These are phyloP conservation scores for Drosophila simulans DNA, from an alignment of 1,140 invertebrate genomes.

Conservation along the genomic window DNA sequence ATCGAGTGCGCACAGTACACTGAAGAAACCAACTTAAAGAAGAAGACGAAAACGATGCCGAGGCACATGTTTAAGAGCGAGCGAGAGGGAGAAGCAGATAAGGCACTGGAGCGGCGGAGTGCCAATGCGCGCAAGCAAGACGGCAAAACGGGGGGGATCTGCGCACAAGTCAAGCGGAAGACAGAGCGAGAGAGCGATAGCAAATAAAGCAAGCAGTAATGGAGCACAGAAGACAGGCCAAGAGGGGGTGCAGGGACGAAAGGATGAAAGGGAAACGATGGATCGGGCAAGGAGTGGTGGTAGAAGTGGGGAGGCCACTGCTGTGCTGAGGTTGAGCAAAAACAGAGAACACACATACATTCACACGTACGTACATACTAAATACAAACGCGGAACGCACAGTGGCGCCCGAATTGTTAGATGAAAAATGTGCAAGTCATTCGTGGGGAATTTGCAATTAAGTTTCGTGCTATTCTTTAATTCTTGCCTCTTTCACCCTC, in stretches of 20 bases:
- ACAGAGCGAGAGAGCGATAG: constrained; percentile 8
- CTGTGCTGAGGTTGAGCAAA: constrained; percentile 42
- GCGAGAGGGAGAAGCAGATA: constrained; percentile 21
- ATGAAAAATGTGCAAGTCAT: background rate
- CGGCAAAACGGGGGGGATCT: constrained; percentile 18
- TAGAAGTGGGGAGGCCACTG: constrained; percentile 5
- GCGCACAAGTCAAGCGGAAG: constrained; percentile 50
- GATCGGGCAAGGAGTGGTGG: background rate
- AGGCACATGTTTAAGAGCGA: constrained; percentile 46
- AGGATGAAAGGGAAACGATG: constrained; percentile 32
- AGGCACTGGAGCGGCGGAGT: background rate
- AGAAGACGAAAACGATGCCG: constrained; percentile 48
- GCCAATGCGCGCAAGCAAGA: constrained; percentile 8
- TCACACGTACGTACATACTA: too few species aligned
- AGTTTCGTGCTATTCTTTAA: background rate
- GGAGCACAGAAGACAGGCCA: constrained; percentile 28
- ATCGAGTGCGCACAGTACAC: constrained; percentile 47
- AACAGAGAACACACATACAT: constrained; percentile 55
- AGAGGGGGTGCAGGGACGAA: constrained; percentile 1
- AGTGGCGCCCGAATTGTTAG: background rate
- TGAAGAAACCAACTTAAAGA: constrained; percentile 49
- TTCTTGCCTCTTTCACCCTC: background rate
- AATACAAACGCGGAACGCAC: constrained; percentile 34
- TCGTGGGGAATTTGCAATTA: background rate
- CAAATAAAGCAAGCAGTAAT: constrained; percentile 40